Base-by-base conservation (phyloP, 2,113 vertebrate species). In the Siniperca chuatsi region DNA sequence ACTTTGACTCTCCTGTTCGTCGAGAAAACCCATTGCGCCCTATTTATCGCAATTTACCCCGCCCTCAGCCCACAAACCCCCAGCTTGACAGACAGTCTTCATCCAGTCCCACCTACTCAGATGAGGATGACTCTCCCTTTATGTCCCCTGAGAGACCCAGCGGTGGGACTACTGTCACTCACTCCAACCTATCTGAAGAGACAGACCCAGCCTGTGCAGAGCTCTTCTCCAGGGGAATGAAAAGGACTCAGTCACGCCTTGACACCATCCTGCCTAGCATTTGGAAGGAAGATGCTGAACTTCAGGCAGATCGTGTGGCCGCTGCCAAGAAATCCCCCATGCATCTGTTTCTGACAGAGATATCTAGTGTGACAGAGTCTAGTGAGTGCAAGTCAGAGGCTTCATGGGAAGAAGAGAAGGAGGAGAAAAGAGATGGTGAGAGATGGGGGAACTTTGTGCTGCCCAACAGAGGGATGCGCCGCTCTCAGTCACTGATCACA, bases 341-440 rank as follows among this genome's bases (percentile, higher is more conserved):
- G 94, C 96, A 96, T 75, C 85, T 96, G 82, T 96, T 96, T 83
- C 87, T 96, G 75, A 96, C 96, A 0, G 96, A 96, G 84, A 93
- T 96, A 89, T 93, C 95, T 1, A 94, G 88, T 16, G 87, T 91
- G 65, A 81, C 83, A 8, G 95, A 96, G 66, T 83, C 92, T 3
- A 87, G 64, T 33, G 94, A 95, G 64, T 62, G 87, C 44, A 96
- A 92, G 81, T 69, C 87, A 0, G 94, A 95, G 42, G 76, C 29
- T 23, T 87, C 86, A 8, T 95, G 94, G 92, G 86, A 87, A 65
- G 91, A 72, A 48, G 83, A 92, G 44, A 93, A 69, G 40, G 75
- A 84, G 46, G 74, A 90, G 52, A 93, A 86, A 70, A 78, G 35
- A 70, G 94, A 93, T 15, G 81, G 87, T 42, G 91, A 94, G 44